phyloP scores from a whole-genome alignment of 2,113 vertebrate species.

The Willisornis vidua region DNA sequence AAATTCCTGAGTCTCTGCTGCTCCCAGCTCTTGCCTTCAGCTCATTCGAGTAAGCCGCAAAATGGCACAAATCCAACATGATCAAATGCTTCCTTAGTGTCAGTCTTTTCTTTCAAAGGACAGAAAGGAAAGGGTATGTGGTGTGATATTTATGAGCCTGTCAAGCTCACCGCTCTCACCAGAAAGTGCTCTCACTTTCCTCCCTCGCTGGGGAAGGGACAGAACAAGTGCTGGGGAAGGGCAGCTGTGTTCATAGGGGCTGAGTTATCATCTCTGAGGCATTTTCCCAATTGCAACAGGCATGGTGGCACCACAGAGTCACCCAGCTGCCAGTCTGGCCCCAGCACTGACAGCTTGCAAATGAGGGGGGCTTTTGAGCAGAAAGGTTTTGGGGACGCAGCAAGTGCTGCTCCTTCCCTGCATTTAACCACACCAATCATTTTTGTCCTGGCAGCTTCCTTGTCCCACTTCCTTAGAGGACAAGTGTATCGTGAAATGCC shows the following conservation, averaged over 20 bases:
- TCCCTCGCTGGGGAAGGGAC: not conserved
- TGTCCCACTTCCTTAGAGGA: not conserved
- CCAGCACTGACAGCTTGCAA: not conserved
- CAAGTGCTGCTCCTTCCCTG: not conserved
- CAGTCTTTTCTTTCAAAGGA: constrained; percentile 46
- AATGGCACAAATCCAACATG: constrained; percentile 43
- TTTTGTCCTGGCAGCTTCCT: not conserved
- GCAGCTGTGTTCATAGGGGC: fast-evolving
- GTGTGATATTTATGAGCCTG: constrained; percentile 46
- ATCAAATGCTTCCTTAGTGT: constrained; percentile 29
- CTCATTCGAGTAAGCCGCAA: constrained; percentile 24
- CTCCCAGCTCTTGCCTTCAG: not conserved
- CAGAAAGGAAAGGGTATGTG: not conserved
- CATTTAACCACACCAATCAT: not conserved
- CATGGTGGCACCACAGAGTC: not conserved
- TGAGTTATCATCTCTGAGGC: not conserved
- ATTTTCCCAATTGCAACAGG: fast-evolving
- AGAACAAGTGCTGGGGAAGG: not conserved
- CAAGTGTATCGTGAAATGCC: fast-evolving
- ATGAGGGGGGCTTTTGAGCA: fast-evolving
- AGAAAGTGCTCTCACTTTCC: constrained; percentile 36
- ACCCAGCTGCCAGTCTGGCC: not conserved
- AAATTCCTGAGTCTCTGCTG: not conserved
- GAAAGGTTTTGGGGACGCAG: not conserved
- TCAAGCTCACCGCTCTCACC: not conserved